These are phyloP conservation scores for Sinella curviseta DNA, from an alignment of 1,140 invertebrate species.

Conservation along the genomic window DNA sequence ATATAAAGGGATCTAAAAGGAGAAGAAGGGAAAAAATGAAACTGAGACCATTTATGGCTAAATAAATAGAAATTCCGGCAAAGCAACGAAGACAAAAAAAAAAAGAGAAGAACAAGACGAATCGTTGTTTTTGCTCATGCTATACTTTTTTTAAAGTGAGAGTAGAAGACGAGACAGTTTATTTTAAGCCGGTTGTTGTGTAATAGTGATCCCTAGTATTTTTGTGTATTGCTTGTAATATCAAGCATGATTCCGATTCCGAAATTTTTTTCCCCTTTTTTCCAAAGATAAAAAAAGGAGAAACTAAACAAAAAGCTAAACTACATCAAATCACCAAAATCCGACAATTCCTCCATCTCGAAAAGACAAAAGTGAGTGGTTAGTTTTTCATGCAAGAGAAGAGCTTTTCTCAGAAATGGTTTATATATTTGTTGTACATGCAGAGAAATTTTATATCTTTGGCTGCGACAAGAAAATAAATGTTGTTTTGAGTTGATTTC, in stretches of 20 bases:
- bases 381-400: no score
- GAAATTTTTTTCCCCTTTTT: neutral
- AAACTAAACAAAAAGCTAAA: no score
- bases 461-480: no score
- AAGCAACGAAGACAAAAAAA: neutral
- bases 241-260: neutral
- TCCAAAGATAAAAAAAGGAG: no score
- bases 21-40: neutral
- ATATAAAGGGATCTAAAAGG: neutral
- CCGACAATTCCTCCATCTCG: no score
- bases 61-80: neutral
- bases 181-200: neutral
- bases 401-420: no score
- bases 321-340: no score
- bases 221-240: neutral
- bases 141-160: no score
- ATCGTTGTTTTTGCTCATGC: neutral
- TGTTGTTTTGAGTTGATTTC: no score
- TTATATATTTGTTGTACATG: no score
- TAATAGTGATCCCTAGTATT: neutral
- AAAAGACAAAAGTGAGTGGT: no score
- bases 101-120: neutral
- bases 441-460: no score
- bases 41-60: neutral
- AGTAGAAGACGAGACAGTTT: neutral